phyloP scores from a whole-genome alignment of 2,113 vertebrate species.

The Rhinopomastus cyanomelas region DNA sequence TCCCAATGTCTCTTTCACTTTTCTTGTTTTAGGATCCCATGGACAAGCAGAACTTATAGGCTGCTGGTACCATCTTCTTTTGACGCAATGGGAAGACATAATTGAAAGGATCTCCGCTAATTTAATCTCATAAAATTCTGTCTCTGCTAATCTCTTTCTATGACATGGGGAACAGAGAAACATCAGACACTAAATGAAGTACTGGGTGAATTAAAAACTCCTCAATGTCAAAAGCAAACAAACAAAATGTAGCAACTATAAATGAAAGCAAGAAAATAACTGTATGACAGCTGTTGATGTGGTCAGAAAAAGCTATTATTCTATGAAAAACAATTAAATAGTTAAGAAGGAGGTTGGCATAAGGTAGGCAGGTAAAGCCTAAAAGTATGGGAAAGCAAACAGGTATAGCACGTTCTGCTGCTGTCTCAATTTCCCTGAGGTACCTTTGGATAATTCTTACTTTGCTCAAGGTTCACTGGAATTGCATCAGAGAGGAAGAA shows the following conservation, averaged over 20 bases:
- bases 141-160: background rate
- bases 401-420: constrained; percentile 55
- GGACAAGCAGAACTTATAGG: background rate
- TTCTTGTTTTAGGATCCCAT: background rate
- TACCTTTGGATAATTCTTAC: constrained; percentile 54
- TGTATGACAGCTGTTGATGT: background rate
- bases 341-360: constrained; percentile 45
- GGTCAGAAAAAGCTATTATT: constrained; percentile 35
- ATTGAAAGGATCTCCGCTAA: background rate
- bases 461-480: constrained; percentile 34
- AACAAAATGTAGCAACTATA: background rate
- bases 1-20: background rate
- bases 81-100: background rate
- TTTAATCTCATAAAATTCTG: background rate
- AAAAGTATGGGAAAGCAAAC: constrained; percentile 64
- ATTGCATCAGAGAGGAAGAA: constrained; percentile 44
- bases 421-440: constrained; percentile 45
- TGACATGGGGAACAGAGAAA: background rate
- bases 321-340: constrained; percentile 38
- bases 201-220: background rate
- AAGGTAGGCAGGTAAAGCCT: constrained; percentile 27
- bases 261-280: constrained; percentile 30
- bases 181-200: background rate
- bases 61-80: background rate
- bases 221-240: constrained; percentile 34